Base-by-base conservation (phyloP, 2,888 invertebrate species). In the Belgica antarctica region DNA sequence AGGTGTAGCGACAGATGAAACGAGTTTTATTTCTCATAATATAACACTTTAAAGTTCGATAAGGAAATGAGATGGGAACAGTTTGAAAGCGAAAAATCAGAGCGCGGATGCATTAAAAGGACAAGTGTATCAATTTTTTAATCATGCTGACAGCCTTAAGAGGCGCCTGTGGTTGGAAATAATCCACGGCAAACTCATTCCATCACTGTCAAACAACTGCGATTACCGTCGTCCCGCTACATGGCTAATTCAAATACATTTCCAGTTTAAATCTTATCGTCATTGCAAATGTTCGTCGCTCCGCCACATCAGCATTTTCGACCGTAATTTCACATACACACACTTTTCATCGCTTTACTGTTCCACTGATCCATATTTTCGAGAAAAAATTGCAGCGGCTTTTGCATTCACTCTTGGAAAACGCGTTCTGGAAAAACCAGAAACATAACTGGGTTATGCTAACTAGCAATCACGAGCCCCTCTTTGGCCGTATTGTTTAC, bases 361-460 rank as follows among this genome's bases (percentile, higher is more conserved):
- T n/a, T 46, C 52, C 17, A 52, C 52, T 52, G 52, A 52, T 52
- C 52, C 52, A 52, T 52, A 19, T 52, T 52, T 52, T 52, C 52
- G 52, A 52, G 17, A 22, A n/a, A n/a, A 52, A 22, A n/a, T 22
- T 3, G 12, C 52, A 52, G 52, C 52, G 52, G 52, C 52, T 52
- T n/a, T 52, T 31, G 34, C 34, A 31, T 31, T 31, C 34, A 12
- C 34, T 31, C 34, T 22, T 52, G 52, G 52, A 52, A 52, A 52
- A 52, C 52, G 28, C 62, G 62, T 62, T 62, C 62, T 25, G 62
- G 31, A 62, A 62, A 62, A 62, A 62, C 62, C 28, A 17, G 62
- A 62, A 62, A 31, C 15, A 10, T 28, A 62, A 62, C 19, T 62
- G 10, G 62, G 62, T 62, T 62, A 62, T 31, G 31, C 62, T 62